phyloP scores from a whole-genome alignment of 2,113 vertebrate species.

The Elephantulus edwardii region DNA sequence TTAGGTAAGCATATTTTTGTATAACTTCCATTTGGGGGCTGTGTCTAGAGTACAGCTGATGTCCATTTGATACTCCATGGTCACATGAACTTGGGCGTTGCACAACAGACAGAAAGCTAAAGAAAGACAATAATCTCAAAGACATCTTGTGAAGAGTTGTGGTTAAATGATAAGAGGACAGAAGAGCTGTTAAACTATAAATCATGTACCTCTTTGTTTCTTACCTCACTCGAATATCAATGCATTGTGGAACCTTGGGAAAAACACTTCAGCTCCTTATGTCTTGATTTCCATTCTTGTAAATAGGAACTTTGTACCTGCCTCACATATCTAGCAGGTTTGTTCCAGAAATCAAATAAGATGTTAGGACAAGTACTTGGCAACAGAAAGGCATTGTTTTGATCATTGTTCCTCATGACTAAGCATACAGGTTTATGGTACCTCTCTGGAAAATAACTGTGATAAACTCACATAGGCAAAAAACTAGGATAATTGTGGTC shows the following conservation, averaged over 20 bases:
- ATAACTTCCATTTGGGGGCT: not conserved
- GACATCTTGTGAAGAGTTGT: not conserved
- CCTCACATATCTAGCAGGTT: not conserved
- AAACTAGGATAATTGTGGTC: conserved; percentile 30
- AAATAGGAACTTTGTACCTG: not conserved
- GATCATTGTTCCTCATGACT: conserved; percentile 37
- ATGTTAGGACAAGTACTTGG: conserved; percentile 30
- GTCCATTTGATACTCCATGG: not conserved
- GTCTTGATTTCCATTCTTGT: not conserved
- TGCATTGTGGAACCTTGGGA: not conserved
- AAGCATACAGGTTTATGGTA: conserved; percentile 21
- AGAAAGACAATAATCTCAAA: not conserved
- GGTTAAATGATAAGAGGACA: not conserved
- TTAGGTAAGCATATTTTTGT: not conserved
- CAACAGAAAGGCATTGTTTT: conserved; percentile 22
- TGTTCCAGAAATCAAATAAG: conserved; percentile 21
- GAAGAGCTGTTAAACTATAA: not conserved
- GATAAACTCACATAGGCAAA: conserved; percentile 47
- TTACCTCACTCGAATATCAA: not conserved
- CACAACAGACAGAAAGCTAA: not conserved
- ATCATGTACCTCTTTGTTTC: not conserved
- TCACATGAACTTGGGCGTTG: not conserved
- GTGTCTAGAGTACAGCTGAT: not conserved
- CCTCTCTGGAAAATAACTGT: conserved; percentile 50
- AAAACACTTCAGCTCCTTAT: not conserved